These are phyloP conservation scores for Narcine bancroftii DNA, from an alignment of 2,113 vertebrate genomes.

Conservation along the genomic window DNA sequence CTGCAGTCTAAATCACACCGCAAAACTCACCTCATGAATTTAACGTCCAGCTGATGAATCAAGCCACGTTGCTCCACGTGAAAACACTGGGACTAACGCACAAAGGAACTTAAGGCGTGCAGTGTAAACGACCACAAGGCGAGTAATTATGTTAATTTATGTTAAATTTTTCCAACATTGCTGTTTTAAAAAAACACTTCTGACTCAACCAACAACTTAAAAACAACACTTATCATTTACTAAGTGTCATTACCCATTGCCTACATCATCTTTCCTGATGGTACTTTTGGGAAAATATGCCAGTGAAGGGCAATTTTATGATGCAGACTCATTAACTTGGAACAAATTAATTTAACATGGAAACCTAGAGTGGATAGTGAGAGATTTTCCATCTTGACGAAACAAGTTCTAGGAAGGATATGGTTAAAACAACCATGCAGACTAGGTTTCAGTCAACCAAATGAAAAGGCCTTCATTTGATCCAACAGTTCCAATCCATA, in stretches of 20 bases:
- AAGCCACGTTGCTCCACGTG: too few species aligned
- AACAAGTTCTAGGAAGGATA: background rate
- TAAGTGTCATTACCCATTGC: background rate
- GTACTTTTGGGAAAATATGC: background rate
- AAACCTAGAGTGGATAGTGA: background rate
- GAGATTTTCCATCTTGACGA: background rate
- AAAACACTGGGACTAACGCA: too few species aligned
- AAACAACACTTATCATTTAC: background rate
- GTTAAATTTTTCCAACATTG: too few species aligned
- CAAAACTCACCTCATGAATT: too few species aligned
- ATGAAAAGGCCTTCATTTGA: too few species aligned
- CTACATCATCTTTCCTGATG: background rate
- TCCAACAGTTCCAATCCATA: too few species aligned
- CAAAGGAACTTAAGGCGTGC: too few species aligned
- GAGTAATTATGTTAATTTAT: too few species aligned
- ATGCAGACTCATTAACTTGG: background rate
- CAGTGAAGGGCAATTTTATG: background rate
- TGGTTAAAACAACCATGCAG: background rate
- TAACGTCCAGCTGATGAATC: too few species aligned
- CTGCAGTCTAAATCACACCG: too few species aligned
- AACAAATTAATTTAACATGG: background rate
- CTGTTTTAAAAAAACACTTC: too few species aligned
- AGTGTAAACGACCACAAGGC: too few species aligned
- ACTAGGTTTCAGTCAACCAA: background rate
- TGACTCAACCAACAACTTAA: background rate